These are phyloP conservation scores for Lottia gigantea DNA, from an alignment of 2,888 invertebrate species.

Conservation along the genomic window DNA sequence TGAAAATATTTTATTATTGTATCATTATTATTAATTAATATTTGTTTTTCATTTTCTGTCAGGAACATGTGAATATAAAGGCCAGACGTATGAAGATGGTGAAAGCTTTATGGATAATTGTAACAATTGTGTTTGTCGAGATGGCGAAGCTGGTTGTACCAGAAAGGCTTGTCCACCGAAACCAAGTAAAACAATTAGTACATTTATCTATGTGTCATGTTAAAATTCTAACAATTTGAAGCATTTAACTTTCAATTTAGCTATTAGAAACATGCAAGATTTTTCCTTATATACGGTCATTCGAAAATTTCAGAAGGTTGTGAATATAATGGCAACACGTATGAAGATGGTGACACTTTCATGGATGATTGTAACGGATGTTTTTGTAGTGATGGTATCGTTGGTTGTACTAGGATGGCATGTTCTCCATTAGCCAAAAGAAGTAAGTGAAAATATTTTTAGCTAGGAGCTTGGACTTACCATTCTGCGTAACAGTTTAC, in stretches of 20 bases:
- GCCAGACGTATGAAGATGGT: constrained; percentile 12
- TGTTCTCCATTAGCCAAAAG: background rate
- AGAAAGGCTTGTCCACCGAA: constrained; percentile 12
- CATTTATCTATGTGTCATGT: too few species aligned
- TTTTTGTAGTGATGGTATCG: constrained; percentile 4
- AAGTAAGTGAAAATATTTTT: background rate
- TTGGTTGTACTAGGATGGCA: background rate
- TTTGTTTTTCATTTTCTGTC: too few species aligned
- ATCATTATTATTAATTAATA: too few species aligned
- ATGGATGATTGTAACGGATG: constrained; percentile 23
- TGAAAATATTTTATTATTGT: too few species aligned
- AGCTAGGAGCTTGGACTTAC: too few species aligned
- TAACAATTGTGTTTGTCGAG: constrained; percentile 20
- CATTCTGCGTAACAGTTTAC: too few species aligned
- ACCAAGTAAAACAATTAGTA: too few species aligned
- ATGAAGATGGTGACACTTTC: constrained; percentile 15
- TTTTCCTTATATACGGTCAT: too few species aligned
- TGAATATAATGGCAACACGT: constrained; percentile 9
- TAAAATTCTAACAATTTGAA: too few species aligned
- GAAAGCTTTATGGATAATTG: constrained; percentile 17
- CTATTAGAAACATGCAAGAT: too few species aligned
- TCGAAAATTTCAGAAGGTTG: constrained; percentile 4
- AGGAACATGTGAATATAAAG: constrained; percentile 12
- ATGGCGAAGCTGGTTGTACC: constrained; percentile 17
- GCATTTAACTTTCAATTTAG: too few species aligned